Percentiles rank a stretch among this genome's conserved stretches.
phyloP scores from a whole-genome alignment of 2,113 vertebrate species.

The Pseudorasbora parva region DNA sequence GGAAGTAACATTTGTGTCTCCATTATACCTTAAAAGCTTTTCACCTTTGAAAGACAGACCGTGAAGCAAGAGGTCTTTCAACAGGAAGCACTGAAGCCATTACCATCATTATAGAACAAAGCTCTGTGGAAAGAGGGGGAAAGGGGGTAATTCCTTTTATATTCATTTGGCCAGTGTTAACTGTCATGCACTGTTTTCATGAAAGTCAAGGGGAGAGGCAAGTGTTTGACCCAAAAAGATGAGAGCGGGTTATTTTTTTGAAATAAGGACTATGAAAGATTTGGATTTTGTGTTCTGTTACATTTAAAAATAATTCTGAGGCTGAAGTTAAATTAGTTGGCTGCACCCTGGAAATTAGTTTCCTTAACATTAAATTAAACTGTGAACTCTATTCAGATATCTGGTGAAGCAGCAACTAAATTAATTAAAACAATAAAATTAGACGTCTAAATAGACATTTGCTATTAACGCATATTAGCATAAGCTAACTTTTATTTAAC shows the following conservation, averaged over 20 bases:
- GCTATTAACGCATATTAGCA: background rate
- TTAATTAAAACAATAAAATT: background rate
- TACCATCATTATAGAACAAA: constrained; percentile 54
- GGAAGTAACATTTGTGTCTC: constrained; percentile 39
- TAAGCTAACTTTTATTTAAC: too few relatives aligned
- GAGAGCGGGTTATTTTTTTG: background rate
- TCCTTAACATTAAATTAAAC: background rate
- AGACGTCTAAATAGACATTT: background rate
- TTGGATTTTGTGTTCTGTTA: background rate
- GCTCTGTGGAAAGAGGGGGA: constrained; percentile 10
- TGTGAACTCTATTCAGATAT: background rate
- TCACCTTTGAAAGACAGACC: constrained; percentile 48
- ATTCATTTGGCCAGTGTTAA: constrained; percentile 53
- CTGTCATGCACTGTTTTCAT: constrained; percentile 61
- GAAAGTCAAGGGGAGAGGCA: constrained; percentile 15
- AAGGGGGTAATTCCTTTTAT: constrained; percentile 43
- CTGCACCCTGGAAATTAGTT: background rate
- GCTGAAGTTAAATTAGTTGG: background rate
- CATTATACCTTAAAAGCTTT: constrained; percentile 53
- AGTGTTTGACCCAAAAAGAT: constrained; percentile 51
- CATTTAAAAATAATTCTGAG: background rate
- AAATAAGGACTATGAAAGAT: constrained; percentile 2
- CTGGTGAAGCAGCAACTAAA: background rate
- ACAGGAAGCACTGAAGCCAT: constrained; percentile 37
- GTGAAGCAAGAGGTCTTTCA: constrained; percentile 35